Evolutionary conservation across 2,113 vertebrate species (phyloP).

Genomic region (Clarias macrocephalus): DNA sequence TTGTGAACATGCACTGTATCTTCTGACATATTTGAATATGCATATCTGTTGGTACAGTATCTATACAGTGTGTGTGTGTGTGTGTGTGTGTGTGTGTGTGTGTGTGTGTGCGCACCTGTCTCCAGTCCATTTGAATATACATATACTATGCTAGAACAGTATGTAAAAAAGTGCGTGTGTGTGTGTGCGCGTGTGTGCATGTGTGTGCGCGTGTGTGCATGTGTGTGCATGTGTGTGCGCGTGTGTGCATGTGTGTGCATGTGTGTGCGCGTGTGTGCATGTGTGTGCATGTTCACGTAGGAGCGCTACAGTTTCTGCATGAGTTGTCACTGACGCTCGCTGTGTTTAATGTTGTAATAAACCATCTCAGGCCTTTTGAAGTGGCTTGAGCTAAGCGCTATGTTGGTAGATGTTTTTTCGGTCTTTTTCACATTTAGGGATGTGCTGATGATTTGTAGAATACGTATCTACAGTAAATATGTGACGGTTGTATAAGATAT

Average conservation of each 20-base stretch:
- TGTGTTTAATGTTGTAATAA: neutral
- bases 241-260: neutral
- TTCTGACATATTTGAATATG: neutral
- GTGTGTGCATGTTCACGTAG: neutral
- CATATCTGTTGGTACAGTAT: neutral
- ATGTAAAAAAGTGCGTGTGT: neutral
- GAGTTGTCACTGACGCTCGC: neutral
- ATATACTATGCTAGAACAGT: neutral
- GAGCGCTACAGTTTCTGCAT: neutral
- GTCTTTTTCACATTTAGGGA: neutral
- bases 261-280: slow-evolving; percentile 13
- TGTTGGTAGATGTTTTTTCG: neutral
- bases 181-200: too few species aligned
- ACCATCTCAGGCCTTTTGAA: neutral
- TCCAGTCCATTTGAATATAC: neutral
- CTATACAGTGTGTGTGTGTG: neutral
- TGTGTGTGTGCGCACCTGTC: neutral
- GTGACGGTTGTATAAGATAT: neutral
- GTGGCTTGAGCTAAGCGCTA: neutral
- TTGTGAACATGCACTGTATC: neutral
- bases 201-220: neutral
- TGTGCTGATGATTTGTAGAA: neutral
- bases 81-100: neutral
- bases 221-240: neutral
- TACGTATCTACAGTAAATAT: too few species aligned